Base-by-base conservation (phyloP, 2,797 vertebrate genomes). In the Mormyrus proboscirostris region DNA sequence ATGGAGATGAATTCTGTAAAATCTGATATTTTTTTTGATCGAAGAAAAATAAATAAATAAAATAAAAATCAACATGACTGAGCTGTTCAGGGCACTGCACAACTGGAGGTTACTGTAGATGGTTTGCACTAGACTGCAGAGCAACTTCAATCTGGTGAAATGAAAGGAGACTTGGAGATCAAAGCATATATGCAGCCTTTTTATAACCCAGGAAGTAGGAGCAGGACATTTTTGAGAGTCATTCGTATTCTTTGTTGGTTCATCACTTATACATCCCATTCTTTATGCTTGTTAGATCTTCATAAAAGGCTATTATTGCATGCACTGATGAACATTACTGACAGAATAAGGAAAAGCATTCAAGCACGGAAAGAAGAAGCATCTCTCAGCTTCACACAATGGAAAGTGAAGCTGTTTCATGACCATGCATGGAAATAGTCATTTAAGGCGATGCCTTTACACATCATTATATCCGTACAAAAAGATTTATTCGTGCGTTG, bases 311-410 rank as follows among this genome's bases (percentile, higher is more conserved):
- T 82, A 47, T 85, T 49, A 25, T 51, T 51, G 29, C 44, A 51
- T 50, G 47, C 44, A 51, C 82, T 51, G 49, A 49, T 85, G 82
- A 51, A 33, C n/a, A 85, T 50, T 85, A 85, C 49, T 51, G 22
- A 85, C 83, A 50, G 83, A 25, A 51, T 25, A 85, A 85, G 47
- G 3, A 84, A 84, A 47, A 84, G 83, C 49, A 85, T 51, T 85
- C 83, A 85, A 29, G 49, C 83, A 51, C 25, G n/a, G 49, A 51
- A 51, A 51, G 44, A 22, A 12, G 44, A 85, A 85, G 41, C 76
- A 22, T 82, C 76, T 82, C 19, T 82, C 38, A 47, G 76, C 76
- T 47, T 47, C 76, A 82, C 76, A 82, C 38, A 82, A 41, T 82
- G 76, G 76, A 44, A 76, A 76, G 69, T 76, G 69, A 73, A 76